Evolutionary conservation across 2,888 invertebrate species (phyloP).

Genomic region (Synergus japonicus): DNA sequence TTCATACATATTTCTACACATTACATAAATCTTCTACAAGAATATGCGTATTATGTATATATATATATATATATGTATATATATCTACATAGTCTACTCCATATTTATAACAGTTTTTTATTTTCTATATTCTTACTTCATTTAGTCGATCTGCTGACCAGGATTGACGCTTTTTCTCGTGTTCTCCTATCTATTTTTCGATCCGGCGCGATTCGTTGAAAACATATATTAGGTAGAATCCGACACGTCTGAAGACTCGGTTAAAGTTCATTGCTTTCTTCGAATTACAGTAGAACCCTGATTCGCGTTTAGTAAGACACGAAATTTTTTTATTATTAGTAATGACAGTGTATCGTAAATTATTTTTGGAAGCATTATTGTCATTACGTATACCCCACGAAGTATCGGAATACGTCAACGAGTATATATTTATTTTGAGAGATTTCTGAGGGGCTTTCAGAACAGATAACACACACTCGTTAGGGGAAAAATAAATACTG

Average conservation of each 20-base stretch:
- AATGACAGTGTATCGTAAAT: constrained; percentile 36
- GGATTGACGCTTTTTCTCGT: not conserved
- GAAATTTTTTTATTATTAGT: constrained; percentile 21
- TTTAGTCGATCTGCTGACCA: not conserved
- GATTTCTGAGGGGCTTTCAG: not conserved
- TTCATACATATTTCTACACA: constrained; percentile 43
- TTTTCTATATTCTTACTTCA: not conserved
- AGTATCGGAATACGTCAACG: constrained; percentile 7
- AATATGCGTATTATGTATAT: constrained; percentile 62
- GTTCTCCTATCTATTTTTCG: not conserved
- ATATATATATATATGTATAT: not conserved
- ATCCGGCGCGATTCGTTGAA: not conserved
- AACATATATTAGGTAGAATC: constrained; percentile 14
- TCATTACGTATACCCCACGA: constrained; percentile 24
- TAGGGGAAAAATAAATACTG: constrained; percentile 3
- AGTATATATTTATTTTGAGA: constrained; percentile 3
- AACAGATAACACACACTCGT: constrained; percentile 2
- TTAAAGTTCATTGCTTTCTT: constrained; percentile 27
- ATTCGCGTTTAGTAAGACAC: not conserved
- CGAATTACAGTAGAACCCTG: not conserved
- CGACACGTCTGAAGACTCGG: constrained; percentile 6
- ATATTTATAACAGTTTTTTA: not conserved
- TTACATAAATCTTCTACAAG: constrained; percentile 68
- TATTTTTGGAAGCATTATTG: constrained; percentile 40
- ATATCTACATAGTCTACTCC: constrained; percentile 47